Percentiles rank a stretch among this genome's conserved stretches.
These are phyloP conservation scores for Paraescarpia echinospica DNA, from an alignment of 1,140 invertebrate genomes.

Conservation along the genomic window DNA sequence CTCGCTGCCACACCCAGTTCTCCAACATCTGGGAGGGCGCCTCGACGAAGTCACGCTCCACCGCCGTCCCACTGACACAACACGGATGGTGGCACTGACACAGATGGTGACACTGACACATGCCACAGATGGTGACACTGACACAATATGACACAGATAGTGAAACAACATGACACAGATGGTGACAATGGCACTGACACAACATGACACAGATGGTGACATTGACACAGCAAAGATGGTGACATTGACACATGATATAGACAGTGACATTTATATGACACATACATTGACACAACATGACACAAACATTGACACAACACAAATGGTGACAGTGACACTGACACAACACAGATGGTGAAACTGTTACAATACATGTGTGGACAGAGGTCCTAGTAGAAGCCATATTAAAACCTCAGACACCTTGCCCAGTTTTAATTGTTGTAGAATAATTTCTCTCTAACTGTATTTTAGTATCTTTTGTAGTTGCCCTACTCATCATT, in stretches of 20 bases:
- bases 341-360: background rate
- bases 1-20: conserved; percentile 65
- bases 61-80: conserved; percentile 57
- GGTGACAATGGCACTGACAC: too few relatives aligned
- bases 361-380: background rate
- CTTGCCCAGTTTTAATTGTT: too few relatives aligned
- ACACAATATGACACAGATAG: background rate
- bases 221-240: background rate
- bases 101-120: background rate
- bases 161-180: too few relatives aligned
- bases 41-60: conserved; percentile 65
- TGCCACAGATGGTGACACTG: background rate
- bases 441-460: too few relatives aligned
- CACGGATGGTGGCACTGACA: background rate
- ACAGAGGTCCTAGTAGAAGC: too few relatives aligned
- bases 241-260: background rate
- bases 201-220: background rate
- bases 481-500: too few relatives aligned
- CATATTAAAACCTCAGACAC: too few relatives aligned
- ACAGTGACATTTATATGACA: background rate
- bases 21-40: conserved; percentile 67
- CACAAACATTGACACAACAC: too few relatives aligned
- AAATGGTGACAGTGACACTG: too few relatives aligned
- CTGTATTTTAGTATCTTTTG: too few relatives aligned
- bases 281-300: background rate